Conservation (phyloP, 2,797 vertebrate species). For the Sebastes oblongus region DNA sequence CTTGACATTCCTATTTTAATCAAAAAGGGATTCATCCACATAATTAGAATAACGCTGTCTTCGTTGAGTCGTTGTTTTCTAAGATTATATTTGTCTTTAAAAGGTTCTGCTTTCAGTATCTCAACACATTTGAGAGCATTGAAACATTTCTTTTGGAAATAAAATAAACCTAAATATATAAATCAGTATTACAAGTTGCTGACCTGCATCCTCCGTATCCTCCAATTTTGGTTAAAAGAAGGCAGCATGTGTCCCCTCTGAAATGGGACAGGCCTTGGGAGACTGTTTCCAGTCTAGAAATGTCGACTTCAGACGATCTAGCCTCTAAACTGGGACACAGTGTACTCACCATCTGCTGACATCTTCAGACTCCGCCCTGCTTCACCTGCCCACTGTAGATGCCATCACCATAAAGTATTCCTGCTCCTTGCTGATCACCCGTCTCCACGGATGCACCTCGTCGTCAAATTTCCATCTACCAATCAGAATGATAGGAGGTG, state of each 20-base stretch:
- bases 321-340: neutral
- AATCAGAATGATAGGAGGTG: too few species aligned
- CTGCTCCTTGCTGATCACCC: neutral
- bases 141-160: neutral
- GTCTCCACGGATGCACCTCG: neutral
- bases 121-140: neutral
- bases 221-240: neutral
- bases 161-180: neutral
- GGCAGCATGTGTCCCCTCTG: neutral
- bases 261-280: constrained; percentile 11
- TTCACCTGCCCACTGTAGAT: constrained; percentile 28
- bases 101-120: neutral
- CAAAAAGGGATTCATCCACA: neutral
- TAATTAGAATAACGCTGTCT: neutral
- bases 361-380: neutral
- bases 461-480: too few species aligned
- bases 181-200: neutral
- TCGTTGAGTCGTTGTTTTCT: neutral
- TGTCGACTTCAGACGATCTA: neutral
- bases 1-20: constrained; percentile 18
- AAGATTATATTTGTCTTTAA: neutral
- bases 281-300: neutral
- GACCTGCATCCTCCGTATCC: neutral
- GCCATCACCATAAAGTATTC: constrained; percentile 1
- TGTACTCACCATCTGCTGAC: neutral